Base-by-base conservation (phyloP, 2,888 invertebrate genomes). In the Ennomos quercinarius region DNA sequence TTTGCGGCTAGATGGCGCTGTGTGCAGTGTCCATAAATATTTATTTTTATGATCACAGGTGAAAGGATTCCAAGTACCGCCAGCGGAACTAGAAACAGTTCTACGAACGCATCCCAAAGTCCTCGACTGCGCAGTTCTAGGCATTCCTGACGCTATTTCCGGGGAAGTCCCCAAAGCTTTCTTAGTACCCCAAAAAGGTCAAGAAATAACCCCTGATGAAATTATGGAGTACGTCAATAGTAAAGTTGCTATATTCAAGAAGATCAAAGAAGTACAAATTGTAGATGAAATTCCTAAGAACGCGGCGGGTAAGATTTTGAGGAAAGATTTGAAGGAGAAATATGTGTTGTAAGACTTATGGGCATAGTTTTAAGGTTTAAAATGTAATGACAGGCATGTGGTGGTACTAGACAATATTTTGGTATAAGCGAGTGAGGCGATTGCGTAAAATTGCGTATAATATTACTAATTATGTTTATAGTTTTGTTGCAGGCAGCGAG, bases 21-120 rank as follows among this genome's bases (percentile, higher is more conserved):
- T 27, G 27, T 27, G 27, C 2, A 27, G 5, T 27, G 6, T 27
- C 6, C 27, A 27, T 27, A 27, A 27, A 27, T 27, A 27, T 27
- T 17, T 51, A 8, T 45, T 35, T 34, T 55, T 41, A 10, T 13
- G 17, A 57, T 71, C 68, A 11, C 77, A 91, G 91, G 96, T 96
- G 0, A 95, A 94, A 88, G 95, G 93, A 1, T 95, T 93, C 83
- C 94, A 97, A 95, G 98, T 98, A 12, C 95, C 98, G 0, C 98
- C 98, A 8, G 98, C 98, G 0, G 98, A 98, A 83, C 80, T 98
- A 37, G 98, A 98, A 85, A 95, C 94, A 46, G 73, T 97, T 0
- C 81, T 98, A 8, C 89, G 96, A 53, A 93, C 94, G 1, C 96
- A 97, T 83, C 96, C 97, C 0, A 94, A 94, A 46, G 93, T 99